Conservation (phyloP, 2,113 vertebrate genomes). For the Apteryx owenii region DNA sequence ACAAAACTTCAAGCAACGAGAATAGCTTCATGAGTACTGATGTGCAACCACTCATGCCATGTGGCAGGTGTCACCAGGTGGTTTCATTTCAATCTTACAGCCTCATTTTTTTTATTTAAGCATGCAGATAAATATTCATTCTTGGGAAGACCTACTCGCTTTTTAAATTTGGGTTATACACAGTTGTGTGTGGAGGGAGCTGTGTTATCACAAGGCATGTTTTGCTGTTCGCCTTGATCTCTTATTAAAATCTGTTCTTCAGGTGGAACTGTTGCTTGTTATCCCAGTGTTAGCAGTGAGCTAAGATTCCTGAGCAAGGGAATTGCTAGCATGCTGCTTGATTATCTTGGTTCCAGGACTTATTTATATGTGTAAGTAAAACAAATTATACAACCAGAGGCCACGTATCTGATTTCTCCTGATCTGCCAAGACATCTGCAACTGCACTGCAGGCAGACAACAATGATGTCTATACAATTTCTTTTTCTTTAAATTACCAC, state of each 20-base stretch:
- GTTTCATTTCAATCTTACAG: slow-evolving; percentile 10
- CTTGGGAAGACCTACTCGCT: accelerated
- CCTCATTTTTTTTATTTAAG: background rate
- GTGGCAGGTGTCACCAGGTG: slow-evolving; percentile 43
- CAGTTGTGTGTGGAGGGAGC: background rate
- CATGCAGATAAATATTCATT: background rate
- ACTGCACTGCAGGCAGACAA: background rate
- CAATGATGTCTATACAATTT: background rate
- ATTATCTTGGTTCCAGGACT: background rate
- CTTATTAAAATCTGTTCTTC: background rate
- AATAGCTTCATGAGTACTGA: background rate
- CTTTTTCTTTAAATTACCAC: background rate
- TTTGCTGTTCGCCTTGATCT: background rate
- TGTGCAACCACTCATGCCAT: background rate
- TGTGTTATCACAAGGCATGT: background rate
- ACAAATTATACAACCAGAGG: background rate
- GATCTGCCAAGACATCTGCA: slow-evolving; percentile 2
- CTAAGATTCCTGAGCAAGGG: background rate
- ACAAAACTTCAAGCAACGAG: background rate
- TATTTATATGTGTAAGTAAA: background rate
- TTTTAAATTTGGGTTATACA: background rate
- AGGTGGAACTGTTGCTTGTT: background rate
- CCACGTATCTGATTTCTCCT: background rate
- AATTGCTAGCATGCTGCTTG: background rate
- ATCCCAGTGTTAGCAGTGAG: background rate